These are phyloP conservation scores for Hydropotes inermis DNA, from an alignment of 2,113 vertebrate genomes.

Conservation along the genomic window DNA sequence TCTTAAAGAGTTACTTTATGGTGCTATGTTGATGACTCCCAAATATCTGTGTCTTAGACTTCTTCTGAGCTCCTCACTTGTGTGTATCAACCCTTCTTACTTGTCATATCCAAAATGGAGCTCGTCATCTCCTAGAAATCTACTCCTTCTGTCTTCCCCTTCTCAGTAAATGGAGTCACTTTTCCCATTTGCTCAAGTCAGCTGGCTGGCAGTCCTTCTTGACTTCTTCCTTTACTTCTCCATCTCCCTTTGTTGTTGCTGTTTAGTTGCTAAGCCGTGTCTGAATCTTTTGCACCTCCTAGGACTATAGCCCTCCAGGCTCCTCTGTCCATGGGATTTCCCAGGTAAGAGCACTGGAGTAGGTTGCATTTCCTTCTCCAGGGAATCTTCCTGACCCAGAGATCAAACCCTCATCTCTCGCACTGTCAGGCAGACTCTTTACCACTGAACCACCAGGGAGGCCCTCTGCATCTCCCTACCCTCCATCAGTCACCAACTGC, in stretches of 20 bases:
- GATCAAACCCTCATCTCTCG: background rate
- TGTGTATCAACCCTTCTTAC: background rate
- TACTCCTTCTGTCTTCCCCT: background rate
- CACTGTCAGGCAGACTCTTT: background rate
- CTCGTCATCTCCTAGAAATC: background rate
- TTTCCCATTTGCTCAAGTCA: background rate
- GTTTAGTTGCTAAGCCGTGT: background rate
- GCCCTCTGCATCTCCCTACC: background rate
- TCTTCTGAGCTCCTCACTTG: background rate
- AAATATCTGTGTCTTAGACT: background rate
- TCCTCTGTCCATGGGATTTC: background rate
- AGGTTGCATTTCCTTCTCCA: background rate
- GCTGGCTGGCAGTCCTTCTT: background rate
- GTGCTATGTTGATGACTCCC: background rate
- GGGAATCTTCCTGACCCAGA: background rate
- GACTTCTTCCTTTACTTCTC: background rate
- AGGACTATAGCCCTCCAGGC: background rate
- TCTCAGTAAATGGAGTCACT: background rate
- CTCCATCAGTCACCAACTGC: background rate
- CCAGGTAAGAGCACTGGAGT: background rate
- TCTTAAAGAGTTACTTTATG: background rate
- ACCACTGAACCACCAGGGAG: background rate
- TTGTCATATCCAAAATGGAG: background rate
- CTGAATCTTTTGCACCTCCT: background rate
- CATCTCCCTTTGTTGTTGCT: background rate